Conservation (phyloP, 2,113 vertebrate genomes). For the Phodopus roborovskii region DNA sequence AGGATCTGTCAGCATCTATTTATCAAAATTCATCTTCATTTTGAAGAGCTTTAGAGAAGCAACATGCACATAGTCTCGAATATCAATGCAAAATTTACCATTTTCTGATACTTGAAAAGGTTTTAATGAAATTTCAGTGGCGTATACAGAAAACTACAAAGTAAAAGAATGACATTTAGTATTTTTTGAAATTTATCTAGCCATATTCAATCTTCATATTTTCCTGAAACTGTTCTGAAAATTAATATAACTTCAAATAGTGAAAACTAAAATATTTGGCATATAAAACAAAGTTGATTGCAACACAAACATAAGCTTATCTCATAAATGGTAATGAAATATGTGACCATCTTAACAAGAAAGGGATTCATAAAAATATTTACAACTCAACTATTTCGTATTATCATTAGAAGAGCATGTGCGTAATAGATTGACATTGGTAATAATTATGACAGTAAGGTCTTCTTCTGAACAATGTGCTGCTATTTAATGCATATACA, state of each 20-base stretch:
- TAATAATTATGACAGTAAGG: background rate
- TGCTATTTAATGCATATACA: background rate
- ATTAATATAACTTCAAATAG: background rate
- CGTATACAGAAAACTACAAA: background rate
- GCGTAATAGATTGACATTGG: background rate
- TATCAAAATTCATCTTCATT: conserved; percentile 45
- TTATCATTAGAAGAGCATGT: background rate
- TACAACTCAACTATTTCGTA: background rate
- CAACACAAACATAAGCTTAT: conserved; percentile 21
- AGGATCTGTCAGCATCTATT: conserved; percentile 35
- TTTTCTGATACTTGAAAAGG: background rate
- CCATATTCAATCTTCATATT: background rate
- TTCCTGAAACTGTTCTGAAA: background rate
- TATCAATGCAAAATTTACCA: background rate
- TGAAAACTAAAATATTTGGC: background rate
- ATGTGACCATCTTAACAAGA: background rate
- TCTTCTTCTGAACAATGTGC: background rate
- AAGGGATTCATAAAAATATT: conserved; percentile 12
- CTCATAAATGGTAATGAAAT: conserved; percentile 20
- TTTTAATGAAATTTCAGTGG: conserved; percentile 45
- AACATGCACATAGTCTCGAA: background rate
- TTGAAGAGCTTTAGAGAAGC: conserved; percentile 25
- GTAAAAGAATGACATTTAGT: background rate
- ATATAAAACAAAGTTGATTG: background rate
- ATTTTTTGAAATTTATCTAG: background rate